Evolutionary conservation across 2,888 invertebrate genomes (phyloP).

Genomic region (Anagyrus pseudococci): DNA sequence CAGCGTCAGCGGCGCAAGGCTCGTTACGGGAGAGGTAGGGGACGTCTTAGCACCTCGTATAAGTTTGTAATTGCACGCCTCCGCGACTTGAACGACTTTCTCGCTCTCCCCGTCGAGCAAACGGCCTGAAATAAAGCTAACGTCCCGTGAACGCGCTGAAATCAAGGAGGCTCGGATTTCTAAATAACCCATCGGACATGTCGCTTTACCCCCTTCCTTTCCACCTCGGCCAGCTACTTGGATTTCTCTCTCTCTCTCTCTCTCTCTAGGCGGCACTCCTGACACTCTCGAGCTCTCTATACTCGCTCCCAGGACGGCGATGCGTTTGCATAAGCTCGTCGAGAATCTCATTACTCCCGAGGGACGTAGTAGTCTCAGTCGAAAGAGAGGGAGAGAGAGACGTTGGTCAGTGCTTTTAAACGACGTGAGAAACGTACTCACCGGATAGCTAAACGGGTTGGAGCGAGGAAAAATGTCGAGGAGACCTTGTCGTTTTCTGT

Average conservation of each 20-base stretch:
- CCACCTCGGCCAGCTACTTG: too few relatives aligned
- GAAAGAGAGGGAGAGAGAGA: background rate
- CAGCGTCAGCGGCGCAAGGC: background rate
- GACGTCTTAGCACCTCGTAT: too few relatives aligned
- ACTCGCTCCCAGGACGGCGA: background rate
- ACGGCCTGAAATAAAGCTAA: background rate
- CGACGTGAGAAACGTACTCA: background rate
- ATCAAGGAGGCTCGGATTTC: background rate
- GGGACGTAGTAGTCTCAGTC: background rate
- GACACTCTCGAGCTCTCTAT: too few relatives aligned
- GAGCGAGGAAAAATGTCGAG: background rate
- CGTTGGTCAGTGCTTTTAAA: background rate
- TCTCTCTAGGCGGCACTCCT: background rate
- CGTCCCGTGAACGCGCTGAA: background rate
- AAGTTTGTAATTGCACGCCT: too few relatives aligned
- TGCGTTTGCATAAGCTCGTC: slow-evolving; percentile 9
- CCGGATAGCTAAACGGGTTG: too few relatives aligned
- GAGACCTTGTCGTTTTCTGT: too few relatives aligned
- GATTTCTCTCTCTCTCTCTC: background rate
- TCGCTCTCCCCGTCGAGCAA: background rate
- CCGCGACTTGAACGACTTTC: too few relatives aligned
- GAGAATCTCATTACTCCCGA: slow-evolving; percentile 17
- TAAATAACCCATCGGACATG: slow-evolving; percentile 1
- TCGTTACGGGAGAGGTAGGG: background rate
- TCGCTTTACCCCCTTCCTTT: too few relatives aligned